Evolutionary conservation across 92 coral and sea anemone genomes (phyloP), one percentile per base, ranked within the genome.

Genomic region (Galaxea fascicularis): DNA sequence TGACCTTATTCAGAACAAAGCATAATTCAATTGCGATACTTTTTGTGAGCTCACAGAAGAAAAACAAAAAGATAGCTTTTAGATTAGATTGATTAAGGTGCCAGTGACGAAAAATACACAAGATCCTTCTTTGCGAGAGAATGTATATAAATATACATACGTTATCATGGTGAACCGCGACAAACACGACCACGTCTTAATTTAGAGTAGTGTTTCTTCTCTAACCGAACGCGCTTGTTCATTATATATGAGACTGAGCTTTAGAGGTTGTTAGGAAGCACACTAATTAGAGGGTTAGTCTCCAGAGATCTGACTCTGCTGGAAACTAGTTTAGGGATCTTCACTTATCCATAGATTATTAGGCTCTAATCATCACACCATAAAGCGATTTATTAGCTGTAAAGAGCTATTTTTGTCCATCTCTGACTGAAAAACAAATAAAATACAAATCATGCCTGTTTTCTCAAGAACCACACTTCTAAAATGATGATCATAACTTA

Each of bases 301-400:
- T 65, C 64, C 1, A 20, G 45, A 41, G 70, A 65, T 5, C 65
- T 25, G 14, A 49, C 84, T 4, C 84, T 24, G 73, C 65, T 79
- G 84, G 84, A 66, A 79, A 52, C 84, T 66, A 49, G 51, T 66
- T 79, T 79, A 79, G 47, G 21, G 26, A 14, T 60, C 13, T 62
- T 26, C 46, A 64, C 62, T 45, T 64, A 67, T 79, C 74, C 21
- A 56, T 63, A 44, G 51, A 65, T 77, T 79, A 79, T 79, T 67
- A 79, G 84, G 84, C 66, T 79, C 84, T 79, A 79, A 65, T 79
- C 46, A 47, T 28, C 75, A 66, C 59, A 65, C 74, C 74, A 28
- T 75, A 49, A 79, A 28, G 45, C 29, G 74, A 20, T 27, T 64
- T 79, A 79, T 79, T 46, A 30, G 59, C 74, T 79, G 59, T 35